Evolutionary conservation across 2,113 vertebrate species (phyloP).

Genomic region (pig (Sus scrofa)): T2T-Sscrofa CM000820.6:67859001-67859500

Average conservation of each 20-base stretch:
- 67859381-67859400: neutral
- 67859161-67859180: neutral
- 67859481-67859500: conserved; percentile 88
- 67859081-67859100: no score
- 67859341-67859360: neutral
- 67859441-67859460: conserved; percentile 86
- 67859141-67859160: neutral
- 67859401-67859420: accelerated
- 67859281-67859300: neutral
- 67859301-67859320: neutral
- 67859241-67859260: neutral
- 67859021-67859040: no score
- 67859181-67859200: neutral
- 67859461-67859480: conserved; percentile 90
- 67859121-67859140: neutral
- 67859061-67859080: no score
- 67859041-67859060: no score
- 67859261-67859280: neutral
- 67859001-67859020: no score
- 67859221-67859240: neutral
- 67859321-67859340: neutral
- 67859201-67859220: neutral
- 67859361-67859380: neutral
- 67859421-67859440: neutral
- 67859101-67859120: no score